Base-by-base conservation (phyloP, 2,888 invertebrate genomes). In the Himalopsyche kuldschensis region DNA sequence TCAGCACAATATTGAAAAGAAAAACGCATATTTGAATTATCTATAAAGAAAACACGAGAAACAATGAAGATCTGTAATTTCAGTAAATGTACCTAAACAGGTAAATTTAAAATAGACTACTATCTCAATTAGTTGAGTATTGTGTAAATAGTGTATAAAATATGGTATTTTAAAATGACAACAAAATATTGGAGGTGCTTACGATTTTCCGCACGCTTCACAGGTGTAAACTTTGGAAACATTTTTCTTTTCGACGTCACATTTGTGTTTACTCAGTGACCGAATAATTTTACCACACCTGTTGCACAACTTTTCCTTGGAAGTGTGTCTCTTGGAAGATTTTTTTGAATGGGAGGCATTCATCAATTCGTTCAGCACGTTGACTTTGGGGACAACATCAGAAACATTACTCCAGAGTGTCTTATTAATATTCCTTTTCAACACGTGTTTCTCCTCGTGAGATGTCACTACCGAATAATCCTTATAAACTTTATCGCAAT, bases 191-290 rank as follows among this genome's bases (percentile, higher is more conserved):
- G 8, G 35, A 78, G 30, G 3, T 32, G 2, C 75, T 75, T 75
- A 82, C 82, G 47, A 69, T 79, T 79, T 82, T 24, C 75, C 78
- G 30, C 82, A 82, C 17, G 30, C 35, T 24, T 82, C 79, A 48
- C 82, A 82, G 20, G 82, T 24, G 75, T 35, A 75, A 35, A 77
- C n/a, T 69, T 78, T 82, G 11, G 76, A 4, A 3, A 55, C 32
- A 24, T 78, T 27, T 24, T 32, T 41, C 27, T 24, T 78, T 69
- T 55, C 55, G 35, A 30, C 30, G 20, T n/a, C 24, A 31, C 83
- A 83, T 76, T 83, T 83, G 31, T 83, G 83, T 69, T 83, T 83
- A 10, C 31, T 46, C 30, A 83, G 31, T 24, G 80, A 55, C 4
- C 27, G 76, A 4, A 83, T 24, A 30, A 81, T 32, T 81, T 83